These are phyloP conservation scores for Myotis myotis DNA, from an alignment of 2,797 vertebrate species.

Conservation along the genomic window DNA sequence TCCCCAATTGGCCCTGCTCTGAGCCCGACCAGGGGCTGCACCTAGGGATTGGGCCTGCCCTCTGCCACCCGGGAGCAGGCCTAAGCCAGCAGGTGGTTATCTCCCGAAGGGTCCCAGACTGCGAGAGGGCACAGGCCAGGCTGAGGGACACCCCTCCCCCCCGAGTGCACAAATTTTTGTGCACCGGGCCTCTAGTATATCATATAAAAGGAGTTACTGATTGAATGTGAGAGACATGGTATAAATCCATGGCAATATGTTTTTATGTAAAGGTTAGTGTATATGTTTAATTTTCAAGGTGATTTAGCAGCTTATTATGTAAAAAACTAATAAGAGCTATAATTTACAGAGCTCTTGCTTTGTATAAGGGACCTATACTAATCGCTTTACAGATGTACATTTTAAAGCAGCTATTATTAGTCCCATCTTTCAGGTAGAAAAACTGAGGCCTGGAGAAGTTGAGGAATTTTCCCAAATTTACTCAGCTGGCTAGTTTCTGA, in stretches of 20 bases:
- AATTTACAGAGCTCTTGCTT: neutral
- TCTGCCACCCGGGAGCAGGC: too few relatives aligned
- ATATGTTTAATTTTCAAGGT: neutral
- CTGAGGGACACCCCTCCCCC: too few relatives aligned
- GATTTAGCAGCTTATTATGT: neutral
- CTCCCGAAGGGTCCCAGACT: too few relatives aligned
- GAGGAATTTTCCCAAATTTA: neutral
- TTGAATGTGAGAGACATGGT: neutral
- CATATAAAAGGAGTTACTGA: neutral
- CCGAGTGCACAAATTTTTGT: too few relatives aligned
- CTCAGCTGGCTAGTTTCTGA: neutral
- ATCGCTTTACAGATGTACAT: neutral
- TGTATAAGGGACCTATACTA: neutral
- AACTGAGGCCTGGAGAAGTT: neutral
- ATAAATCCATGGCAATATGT: neutral
- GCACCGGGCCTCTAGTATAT: too few relatives aligned
- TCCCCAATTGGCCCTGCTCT: too few relatives aligned
- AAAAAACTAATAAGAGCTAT: conserved; percentile 18
- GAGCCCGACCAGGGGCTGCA: too few relatives aligned
- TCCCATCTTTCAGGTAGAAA: neutral
- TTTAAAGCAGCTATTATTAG: neutral
- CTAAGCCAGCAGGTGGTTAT: too few relatives aligned
- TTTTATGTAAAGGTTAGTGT: neutral
- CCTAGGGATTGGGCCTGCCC: too few relatives aligned
- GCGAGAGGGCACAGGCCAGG: too few relatives aligned